These are phyloP conservation scores for Cyphomyrus discorhynchus DNA, from an alignment of 2,113 vertebrate genomes.

Conservation along the genomic window DNA sequence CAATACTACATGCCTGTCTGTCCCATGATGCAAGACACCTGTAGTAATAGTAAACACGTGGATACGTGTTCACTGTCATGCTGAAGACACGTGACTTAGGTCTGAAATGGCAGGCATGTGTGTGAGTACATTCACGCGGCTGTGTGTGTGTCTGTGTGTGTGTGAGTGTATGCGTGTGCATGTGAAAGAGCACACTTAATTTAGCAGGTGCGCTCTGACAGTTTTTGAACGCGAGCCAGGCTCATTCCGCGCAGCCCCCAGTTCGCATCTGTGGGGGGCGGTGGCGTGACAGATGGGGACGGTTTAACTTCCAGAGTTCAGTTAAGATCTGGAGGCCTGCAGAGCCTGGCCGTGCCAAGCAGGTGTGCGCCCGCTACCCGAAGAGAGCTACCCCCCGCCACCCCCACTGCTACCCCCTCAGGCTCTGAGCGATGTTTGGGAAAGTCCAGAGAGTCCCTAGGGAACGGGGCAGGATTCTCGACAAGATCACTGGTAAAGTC, in stretches of 20 bases:
- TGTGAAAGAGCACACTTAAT: conserved; percentile 53
- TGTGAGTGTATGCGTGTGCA: conserved; percentile 29
- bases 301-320: conserved; percentile 74
- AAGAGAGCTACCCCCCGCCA: conserved; percentile 43
- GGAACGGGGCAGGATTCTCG: neutral
- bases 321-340: conserved; percentile 66
- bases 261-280: conserved; percentile 59
- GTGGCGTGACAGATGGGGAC: conserved; percentile 67
- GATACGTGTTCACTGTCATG: neutral
- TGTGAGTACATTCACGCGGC: conserved; percentile 35
- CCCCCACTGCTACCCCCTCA: conserved; percentile 2
- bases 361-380: conserved; percentile 50
- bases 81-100: neutral
- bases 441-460: neutral
- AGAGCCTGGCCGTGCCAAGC: conserved; percentile 58
- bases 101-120: conserved; percentile 21
- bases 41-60: neutral
- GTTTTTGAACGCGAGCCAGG: conserved; percentile 68
- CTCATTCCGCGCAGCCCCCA: conserved; percentile 42
- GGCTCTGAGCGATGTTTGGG: conserved; percentile 31
- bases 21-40: neutral
- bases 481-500: neutral
- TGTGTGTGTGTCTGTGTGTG: conserved; percentile 33
- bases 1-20: neutral
- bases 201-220: conserved; percentile 73